Evolutionary conservation across 2,888 invertebrate genomes (phyloP).

Genomic region (Sesamia inferens): DNA sequence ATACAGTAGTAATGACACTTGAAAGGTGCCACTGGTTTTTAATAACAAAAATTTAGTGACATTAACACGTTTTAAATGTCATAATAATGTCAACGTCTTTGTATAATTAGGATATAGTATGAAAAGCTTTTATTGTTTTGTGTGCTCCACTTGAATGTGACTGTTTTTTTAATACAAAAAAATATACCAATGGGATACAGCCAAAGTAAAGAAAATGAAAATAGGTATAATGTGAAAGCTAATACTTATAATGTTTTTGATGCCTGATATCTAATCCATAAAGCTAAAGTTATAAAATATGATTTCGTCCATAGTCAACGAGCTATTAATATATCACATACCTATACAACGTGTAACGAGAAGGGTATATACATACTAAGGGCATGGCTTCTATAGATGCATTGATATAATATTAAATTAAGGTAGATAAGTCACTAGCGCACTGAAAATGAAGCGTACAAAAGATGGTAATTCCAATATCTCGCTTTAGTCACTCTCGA

Average conservation of each 20-base stretch:
- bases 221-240: conserved; percentile 7
- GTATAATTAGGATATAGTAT: neutral
- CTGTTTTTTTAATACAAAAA: neutral
- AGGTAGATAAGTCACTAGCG: too few species aligned
- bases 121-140: conserved; percentile 7
- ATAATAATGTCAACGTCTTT: neutral
- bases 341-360: too few species aligned
- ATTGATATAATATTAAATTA: too few species aligned
- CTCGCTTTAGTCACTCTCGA: too few species aligned
- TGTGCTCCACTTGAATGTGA: neutral
- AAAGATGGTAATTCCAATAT: too few species aligned
- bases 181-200: conserved; percentile 29
- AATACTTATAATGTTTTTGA: conserved; percentile 16
- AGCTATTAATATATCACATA: neutral
- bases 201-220: conserved; percentile 4
- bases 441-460: too few species aligned
- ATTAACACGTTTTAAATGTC: neutral
- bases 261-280: neutral
- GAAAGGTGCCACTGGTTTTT: conserved; percentile 10
- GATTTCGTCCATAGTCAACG: neutral
- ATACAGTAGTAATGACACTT: conserved; percentile 9
- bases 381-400: too few species aligned
- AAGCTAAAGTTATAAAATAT: neutral
- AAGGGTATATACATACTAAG: too few species aligned
- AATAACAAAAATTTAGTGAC: neutral